Evolutionary conservation across 2,888 invertebrate species (phyloP), one percentile per base, ranked within the genome.

Genomic region (Cartodere bifasciata): DNA sequence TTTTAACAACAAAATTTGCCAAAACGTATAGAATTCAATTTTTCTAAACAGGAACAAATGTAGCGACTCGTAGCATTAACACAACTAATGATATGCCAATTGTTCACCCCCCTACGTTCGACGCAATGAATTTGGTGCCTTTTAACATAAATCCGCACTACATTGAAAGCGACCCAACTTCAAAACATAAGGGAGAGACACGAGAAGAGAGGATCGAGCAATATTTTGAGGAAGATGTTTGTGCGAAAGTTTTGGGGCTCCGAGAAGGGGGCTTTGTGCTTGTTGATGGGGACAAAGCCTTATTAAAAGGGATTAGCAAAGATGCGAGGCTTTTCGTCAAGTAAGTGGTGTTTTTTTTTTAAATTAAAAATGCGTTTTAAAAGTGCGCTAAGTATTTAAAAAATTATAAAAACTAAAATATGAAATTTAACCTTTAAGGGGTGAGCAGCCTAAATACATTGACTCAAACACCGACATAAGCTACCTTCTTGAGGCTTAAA

Each of bases 61-160:
- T 86, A 9, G 79, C 84, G 6, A 84, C 86, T 2, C 63, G 64
- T 41, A 79, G 75, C 41, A 86, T 87, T 44, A 68, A 76, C 46
- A 86, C 85, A 3, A 86, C 86, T 26, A 87, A 87, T 63, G 86
- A 87, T 52, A 86, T 87, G 86, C 87, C 86, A 3, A 81, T 87
- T 34, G 70, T 70, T n/a, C 74, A 70, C 53, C 84, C 84, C 22
- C 80, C 81, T 14, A 66, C 66, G 28, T 80, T 85, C 58, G 63
- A 73, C 39, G 84, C 77, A 1, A 63, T 86, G 25, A 65, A 67
- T 20, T 63, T 86, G 31, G 72, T 86, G 9, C 80, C 82, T 3
- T 84, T 85, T 54, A 85, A 86, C 53, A 84, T 86, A 35, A 87
- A 87, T 56, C 83, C 86, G 6, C 87, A 87, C 57, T 87, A 82